Evolutionary conservation across 2,113 vertebrate genomes (phyloP).

Genomic region (Trinectes maculatus): DNA sequence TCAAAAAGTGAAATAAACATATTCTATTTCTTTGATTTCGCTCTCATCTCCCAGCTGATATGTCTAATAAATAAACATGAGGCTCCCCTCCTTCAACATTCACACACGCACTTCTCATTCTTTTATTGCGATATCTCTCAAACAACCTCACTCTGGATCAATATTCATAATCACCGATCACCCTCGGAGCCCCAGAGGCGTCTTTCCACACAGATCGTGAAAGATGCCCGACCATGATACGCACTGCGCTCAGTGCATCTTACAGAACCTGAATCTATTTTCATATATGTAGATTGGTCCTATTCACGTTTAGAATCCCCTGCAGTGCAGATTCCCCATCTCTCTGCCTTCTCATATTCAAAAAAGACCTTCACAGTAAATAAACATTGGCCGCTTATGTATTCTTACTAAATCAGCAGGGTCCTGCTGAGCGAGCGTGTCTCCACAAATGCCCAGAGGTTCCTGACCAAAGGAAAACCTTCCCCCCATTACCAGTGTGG

Average conservation of each 20-base stretch:
- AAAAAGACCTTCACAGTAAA: constrained; percentile 56
- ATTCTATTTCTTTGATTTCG: constrained; percentile 68
- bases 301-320: constrained; percentile 50
- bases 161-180: constrained; percentile 62
- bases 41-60: constrained; percentile 66
- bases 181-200: constrained; percentile 34
- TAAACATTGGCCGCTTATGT: constrained; percentile 64
- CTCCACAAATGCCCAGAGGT: constrained; percentile 4
- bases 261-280: constrained; percentile 50
- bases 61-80: constrained; percentile 79
- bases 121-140: constrained; percentile 61
- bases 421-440: constrained; percentile 43
- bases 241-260: neutral
- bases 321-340: constrained; percentile 34
- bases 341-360: constrained; percentile 20
- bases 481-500: neutral
- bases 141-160: constrained; percentile 56
- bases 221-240: constrained; percentile 20
- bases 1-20: constrained; percentile 53
- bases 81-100: constrained; percentile 47
- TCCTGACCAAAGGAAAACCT: constrained; percentile 21
- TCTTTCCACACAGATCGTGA: constrained; percentile 22
- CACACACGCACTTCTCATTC: constrained; percentile 40
- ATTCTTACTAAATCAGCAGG: constrained; percentile 79
- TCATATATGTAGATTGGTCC: constrained; percentile 59